A percentile compares a stretch with the other conserved stretches of the same genome.
These are phyloP conservation scores for Lerema accius DNA, from an alignment of 1,140 invertebrate species.

Conservation along the genomic window DNA sequence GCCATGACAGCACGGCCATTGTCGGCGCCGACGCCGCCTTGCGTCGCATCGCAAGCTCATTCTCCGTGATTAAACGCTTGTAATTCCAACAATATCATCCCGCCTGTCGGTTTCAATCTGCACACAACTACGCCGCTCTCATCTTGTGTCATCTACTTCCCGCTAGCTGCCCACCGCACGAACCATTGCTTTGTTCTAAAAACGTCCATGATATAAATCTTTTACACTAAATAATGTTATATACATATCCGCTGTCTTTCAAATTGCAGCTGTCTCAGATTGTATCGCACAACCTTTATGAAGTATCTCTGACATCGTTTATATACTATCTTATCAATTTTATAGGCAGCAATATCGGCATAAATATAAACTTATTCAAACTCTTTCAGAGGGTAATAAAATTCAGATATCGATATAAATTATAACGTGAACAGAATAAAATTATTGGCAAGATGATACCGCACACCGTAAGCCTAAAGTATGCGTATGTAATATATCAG, in stretches of 20 bases:
- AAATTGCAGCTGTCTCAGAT: slow-evolving; percentile 19
- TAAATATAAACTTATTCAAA: slow-evolving; percentile 15
- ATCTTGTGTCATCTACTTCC: slow-evolving; percentile 52
- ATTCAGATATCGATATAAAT: slow-evolving; percentile 17
- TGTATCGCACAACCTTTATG: slow-evolving; percentile 11
- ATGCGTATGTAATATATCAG: slow-evolving; percentile 33
- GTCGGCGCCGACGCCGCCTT: slow-evolving; percentile 56
- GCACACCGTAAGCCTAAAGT: slow-evolving; percentile 12
- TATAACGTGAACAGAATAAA: slow-evolving; percentile 21
- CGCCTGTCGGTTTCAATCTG: slow-evolving; percentile 73
- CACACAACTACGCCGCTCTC: slow-evolving; percentile 49
- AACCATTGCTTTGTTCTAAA: slow-evolving; percentile 46
- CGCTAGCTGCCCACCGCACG: slow-evolving; percentile 42
- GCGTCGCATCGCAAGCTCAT: slow-evolving; percentile 61
- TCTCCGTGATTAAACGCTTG: slow-evolving; percentile 78
- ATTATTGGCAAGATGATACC: slow-evolving; percentile 15
- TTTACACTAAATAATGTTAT: slow-evolving; percentile 35
- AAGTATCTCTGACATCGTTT: slow-evolving; percentile 6
- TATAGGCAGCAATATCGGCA: slow-evolving; percentile 20
- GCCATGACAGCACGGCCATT: slow-evolving; percentile 76
- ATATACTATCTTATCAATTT: slow-evolving; percentile 25
- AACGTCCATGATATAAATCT: slow-evolving; percentile 25
- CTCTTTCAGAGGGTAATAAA: slow-evolving; percentile 19
- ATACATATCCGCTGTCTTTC: slow-evolving; percentile 28
- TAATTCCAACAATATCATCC: slow-evolving; percentile 79